Evolutionary conservation across 2,888 invertebrate species (phyloP), one percentile per base, ranked within the genome.

Genomic region (Papilio protenor): DNA sequence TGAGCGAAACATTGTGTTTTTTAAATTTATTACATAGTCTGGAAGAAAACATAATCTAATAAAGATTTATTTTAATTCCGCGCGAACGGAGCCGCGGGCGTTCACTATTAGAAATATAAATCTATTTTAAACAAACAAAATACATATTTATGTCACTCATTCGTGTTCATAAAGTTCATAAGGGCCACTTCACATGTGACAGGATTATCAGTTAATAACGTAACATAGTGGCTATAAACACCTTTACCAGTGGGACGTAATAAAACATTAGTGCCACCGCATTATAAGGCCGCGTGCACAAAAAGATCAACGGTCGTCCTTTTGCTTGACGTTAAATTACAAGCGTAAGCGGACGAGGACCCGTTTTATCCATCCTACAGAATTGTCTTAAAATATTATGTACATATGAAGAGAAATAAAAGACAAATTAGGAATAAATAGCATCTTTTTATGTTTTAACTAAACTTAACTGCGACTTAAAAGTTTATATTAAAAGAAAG

Each of bases 191-290:
- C 76, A 75, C 47, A 78, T 71, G 73, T 77, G 80, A 80, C 79
- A 79, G 80, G 80, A 83, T 80, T 80, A 81, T 77, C 73, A 75
- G 79, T 77, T 79, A 79, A 79, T 80, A 82, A 82, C 81, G 76
- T 81, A 83, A 83, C 81, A 80, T 75, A 55, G 72, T 78, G 76
- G 81, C 80, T 79, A 82, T 82, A 84, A 83, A 85, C 85, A 86
- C 86, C 85, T 86, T 84, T 82, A 80, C 83, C 90, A 84, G 87
- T 86, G 85, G 88, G 89, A 87, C 86, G 84, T 85, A 87, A 86
- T 86, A 84, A 82, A 85, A 87, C 89, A 92, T 92, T 92, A 92
- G 91, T 91, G 90, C 89, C 91, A 91, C 90, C 84, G 88, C 86
- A 87, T 90, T 92, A 91, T 92, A 87, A 85, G 81, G 85, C 82